A percentile compares a stretch with the other conserved stretches of the same genome.
Evolutionary conservation across 2,888 invertebrate species (phyloP).

Genomic region (Scrobipalpa costella): DNA sequence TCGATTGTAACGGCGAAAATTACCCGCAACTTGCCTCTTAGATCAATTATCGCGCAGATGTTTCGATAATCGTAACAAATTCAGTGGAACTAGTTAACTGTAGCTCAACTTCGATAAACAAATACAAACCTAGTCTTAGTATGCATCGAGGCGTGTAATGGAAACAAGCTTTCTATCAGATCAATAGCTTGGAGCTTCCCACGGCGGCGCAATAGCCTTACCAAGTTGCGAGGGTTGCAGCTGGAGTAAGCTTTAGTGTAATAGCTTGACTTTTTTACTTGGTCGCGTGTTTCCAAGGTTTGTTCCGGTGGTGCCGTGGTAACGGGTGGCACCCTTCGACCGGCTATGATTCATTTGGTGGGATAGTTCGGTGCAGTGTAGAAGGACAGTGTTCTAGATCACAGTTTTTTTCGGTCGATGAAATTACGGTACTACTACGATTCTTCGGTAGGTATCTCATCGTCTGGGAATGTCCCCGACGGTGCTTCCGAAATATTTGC

Average conservation of each 20-base stretch:
- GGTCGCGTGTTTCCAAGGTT: slow-evolving; percentile 51
- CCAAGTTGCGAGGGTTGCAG: slow-evolving; percentile 47
- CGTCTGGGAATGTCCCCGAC: slow-evolving; percentile 17
- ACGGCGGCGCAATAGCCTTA: slow-evolving; percentile 68
- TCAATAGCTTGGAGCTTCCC: slow-evolving; percentile 63
- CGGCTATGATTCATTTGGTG: slow-evolving; percentile 52
- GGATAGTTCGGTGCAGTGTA: slow-evolving; percentile 45
- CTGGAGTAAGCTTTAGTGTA: slow-evolving; percentile 36
- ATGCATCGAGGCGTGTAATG: slow-evolving; percentile 51
- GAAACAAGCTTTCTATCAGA: slow-evolving; percentile 58
- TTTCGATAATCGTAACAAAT: slow-evolving; percentile 12
- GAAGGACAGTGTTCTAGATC: slow-evolving; percentile 38
- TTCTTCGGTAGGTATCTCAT: slow-evolving; percentile 62
- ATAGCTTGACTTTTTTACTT: slow-evolving; percentile 46
- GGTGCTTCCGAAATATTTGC: slow-evolving; percentile 7
- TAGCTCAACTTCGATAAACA: slow-evolving; percentile 35
- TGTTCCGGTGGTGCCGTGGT: slow-evolving; percentile 58
- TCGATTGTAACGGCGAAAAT: slow-evolving; percentile 5
- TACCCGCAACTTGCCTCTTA: neutral
- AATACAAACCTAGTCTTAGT: slow-evolving; percentile 44
- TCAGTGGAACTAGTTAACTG: slow-evolving; percentile 21
- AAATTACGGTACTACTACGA: slow-evolving; percentile 74
- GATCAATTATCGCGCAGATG: slow-evolving; percentile 5
- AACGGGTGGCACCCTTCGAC: slow-evolving; percentile 52
- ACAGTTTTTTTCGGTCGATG: slow-evolving; percentile 54